phyloP scores from a whole-genome alignment of 1,140 invertebrate species.

The Sitodiplosis mosellana region DNA sequence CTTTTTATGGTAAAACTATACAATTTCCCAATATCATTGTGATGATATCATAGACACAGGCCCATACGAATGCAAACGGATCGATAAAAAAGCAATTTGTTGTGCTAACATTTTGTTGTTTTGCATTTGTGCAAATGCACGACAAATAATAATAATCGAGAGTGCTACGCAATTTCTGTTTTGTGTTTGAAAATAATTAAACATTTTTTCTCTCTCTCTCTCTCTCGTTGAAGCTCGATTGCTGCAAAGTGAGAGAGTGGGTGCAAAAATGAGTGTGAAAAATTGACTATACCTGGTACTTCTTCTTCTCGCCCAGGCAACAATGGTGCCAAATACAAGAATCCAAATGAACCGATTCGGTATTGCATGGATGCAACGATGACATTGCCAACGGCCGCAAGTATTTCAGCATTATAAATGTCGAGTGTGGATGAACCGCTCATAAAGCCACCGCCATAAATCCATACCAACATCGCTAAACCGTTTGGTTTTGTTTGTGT shows the following conservation, averaged over 20 bases:
- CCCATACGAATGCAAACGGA: not conserved
- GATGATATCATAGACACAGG: not conserved
- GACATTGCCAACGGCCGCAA: conserved; percentile 63
- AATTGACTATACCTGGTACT: conserved; percentile 23
- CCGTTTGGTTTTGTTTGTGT: conserved; percentile 14
- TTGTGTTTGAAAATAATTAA: not conserved
- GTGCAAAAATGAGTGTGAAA: too few relatives aligned
- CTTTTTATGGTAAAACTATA: too few relatives aligned
- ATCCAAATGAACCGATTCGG: conserved; percentile 77
- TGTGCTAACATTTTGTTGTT: not conserved
- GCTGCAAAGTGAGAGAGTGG: too few relatives aligned
- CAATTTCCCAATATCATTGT: too few relatives aligned
- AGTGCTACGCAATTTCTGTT: too few relatives aligned
- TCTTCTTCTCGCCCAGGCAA: conserved; percentile 38
- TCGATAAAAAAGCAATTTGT: not conserved
- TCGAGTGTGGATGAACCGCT: conserved; percentile 77
- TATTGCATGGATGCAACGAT: conserved; percentile 81
- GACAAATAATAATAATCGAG: too few relatives aligned
- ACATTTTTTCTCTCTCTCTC: too few relatives aligned
- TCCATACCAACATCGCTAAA: conserved; percentile 73
- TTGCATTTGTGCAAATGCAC: not conserved
- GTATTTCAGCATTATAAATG: conserved; percentile 72
- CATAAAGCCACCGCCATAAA: conserved; percentile 85
- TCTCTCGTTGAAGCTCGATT: too few relatives aligned
- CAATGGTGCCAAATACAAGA: conserved; percentile 55